A percentile compares a stretch with the other conserved stretches of the same genome.
phyloP scores from a whole-genome alignment of 2,888 invertebrate genomes.

The Calliphora vomitoria region DNA sequence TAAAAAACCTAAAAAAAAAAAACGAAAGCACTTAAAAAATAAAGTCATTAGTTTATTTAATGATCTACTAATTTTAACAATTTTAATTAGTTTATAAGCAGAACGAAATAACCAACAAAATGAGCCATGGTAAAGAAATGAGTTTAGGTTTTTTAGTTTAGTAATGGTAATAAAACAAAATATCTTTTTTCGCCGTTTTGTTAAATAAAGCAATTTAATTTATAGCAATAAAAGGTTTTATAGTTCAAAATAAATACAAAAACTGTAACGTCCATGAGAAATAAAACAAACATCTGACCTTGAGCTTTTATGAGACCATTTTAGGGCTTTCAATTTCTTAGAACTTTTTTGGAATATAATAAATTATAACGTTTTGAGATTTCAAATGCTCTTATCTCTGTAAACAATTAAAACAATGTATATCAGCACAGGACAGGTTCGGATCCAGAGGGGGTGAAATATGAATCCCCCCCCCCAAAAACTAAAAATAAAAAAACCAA shows the following conservation, averaged over 20 bases:
- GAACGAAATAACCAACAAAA: constrained; percentile 27
- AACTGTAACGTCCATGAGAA: background rate
- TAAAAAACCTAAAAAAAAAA: background rate
- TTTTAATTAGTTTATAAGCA: constrained; percentile 57
- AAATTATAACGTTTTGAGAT: background rate
- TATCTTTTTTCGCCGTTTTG: background rate
- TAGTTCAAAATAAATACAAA: background rate
- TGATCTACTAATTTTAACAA: constrained; percentile 42
- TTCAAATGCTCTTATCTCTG: background rate
- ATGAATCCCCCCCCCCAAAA: too few species aligned
- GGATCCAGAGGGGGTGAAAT: too few species aligned
- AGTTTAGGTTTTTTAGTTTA: constrained; percentile 1
- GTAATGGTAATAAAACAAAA: constrained; percentile 27
- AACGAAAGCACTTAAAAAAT: constrained; percentile 2
- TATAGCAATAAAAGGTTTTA: constrained; percentile 9
- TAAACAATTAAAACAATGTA: too few species aligned
- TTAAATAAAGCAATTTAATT: constrained; percentile 5
- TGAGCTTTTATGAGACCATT: background rate
- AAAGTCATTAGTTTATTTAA: constrained; percentile 64
- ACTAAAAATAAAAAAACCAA: too few species aligned
- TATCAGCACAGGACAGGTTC: too few species aligned
- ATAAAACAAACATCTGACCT: background rate
- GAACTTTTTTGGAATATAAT: background rate
- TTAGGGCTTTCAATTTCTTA: background rate
- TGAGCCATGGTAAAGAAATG: constrained; percentile 22